Conservation (phyloP, 2,888 invertebrate genomes). For the Sclerodermus sp. region DNA sequence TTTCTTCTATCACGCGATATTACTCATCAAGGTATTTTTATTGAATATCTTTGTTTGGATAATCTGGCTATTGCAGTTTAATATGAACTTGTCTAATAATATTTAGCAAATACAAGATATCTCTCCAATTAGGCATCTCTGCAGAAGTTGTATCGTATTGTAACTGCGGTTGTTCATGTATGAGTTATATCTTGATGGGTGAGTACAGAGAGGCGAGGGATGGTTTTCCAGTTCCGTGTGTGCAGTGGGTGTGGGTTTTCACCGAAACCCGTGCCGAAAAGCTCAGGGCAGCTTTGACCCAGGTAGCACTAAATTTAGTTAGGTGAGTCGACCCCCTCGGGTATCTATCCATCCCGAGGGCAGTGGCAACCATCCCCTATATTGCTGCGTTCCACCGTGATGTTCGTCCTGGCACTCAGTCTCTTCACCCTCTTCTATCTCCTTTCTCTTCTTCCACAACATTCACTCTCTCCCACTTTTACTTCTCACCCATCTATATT, state of each 20-base stretch:
- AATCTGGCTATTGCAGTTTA: too few relatives aligned
- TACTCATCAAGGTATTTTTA: too few relatives aligned
- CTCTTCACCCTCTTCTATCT: background rate
- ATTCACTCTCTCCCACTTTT: background rate
- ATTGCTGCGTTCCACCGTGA: background rate
- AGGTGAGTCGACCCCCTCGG: background rate
- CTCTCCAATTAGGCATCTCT: too few relatives aligned
- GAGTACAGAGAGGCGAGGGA: too few relatives aligned
- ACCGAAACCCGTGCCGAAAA: background rate
- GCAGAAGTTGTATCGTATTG: too few relatives aligned
- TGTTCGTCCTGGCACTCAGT: background rate
- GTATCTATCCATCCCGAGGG: constrained; percentile 5
- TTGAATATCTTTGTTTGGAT: too few relatives aligned
- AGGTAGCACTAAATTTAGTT: constrained; percentile 8
- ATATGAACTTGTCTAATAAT: too few relatives aligned
- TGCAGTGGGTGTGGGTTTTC: background rate
- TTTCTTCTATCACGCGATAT: too few relatives aligned
- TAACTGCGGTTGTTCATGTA: too few relatives aligned
- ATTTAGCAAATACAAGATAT: too few relatives aligned
- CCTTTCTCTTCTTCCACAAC: background rate
- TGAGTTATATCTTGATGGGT: too few relatives aligned
- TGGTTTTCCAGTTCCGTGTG: too few relatives aligned
- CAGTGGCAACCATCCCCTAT: background rate
- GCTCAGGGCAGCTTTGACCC: background rate
- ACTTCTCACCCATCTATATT: background rate